phyloP scores from a whole-genome alignment of 2,113 vertebrate genomes.

The Oryzias woworae region DNA sequence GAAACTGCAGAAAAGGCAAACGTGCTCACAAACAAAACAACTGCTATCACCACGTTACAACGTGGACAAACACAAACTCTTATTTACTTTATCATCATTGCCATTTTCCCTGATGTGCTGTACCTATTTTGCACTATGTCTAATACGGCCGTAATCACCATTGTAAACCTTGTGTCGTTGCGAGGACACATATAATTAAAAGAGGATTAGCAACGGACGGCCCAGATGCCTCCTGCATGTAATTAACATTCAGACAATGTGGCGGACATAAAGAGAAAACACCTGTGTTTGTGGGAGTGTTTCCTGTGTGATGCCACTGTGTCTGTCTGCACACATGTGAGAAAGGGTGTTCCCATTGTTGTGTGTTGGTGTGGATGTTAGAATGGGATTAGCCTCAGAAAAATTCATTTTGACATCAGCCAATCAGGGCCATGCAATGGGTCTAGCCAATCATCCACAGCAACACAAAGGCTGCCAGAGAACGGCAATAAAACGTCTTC shows the following conservation, averaged over 20 bases:
- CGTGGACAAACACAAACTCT: constrained; percentile 41
- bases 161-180: constrained; percentile 75
- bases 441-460: constrained; percentile 38
- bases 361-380: constrained; percentile 26
- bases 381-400: constrained; percentile 52
- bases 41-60: constrained; percentile 3
- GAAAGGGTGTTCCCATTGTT: constrained; percentile 39
- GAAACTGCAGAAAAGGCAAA: not conserved
- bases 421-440: constrained; percentile 47
- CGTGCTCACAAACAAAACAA: constrained; percentile 1
- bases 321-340: not conserved
- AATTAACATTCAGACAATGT: constrained; percentile 78
- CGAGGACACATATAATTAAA: constrained; percentile 76
- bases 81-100: constrained; percentile 60
- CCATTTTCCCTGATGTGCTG: constrained; percentile 46
- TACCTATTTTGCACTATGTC: constrained; percentile 61
- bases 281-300: constrained; percentile 64
- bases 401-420: constrained; percentile 51
- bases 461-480: constrained; percentile 29
- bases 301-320: not conserved
- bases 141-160: constrained; percentile 70
- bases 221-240: constrained; percentile 73
- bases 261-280: constrained; percentile 64
- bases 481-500: constrained; percentile 28
- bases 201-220: constrained; percentile 71